Evolutionary conservation across 2,113 vertebrate genomes (phyloP).

Genomic region (Triplophysa rosa): DNA sequence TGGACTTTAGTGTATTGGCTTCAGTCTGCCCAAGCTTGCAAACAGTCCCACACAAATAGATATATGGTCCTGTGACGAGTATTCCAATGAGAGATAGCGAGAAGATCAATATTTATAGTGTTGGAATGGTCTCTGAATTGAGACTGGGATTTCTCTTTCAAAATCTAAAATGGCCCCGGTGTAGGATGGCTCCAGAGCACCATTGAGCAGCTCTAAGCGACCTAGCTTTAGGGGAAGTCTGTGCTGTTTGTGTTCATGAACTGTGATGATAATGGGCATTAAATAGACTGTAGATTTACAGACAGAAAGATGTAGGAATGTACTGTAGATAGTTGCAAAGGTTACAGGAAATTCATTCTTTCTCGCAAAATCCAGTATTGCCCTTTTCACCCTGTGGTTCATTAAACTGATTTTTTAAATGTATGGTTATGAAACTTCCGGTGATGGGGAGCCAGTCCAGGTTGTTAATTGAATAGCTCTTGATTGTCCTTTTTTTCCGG

Average conservation of each 20-base stretch:
- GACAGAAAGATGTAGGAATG: too few relatives aligned
- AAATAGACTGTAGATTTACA: too few relatives aligned
- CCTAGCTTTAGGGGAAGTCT: not conserved
- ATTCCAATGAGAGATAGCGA: constrained; percentile 62
- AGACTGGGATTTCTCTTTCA: constrained; percentile 55
- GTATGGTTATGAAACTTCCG: constrained; percentile 76
- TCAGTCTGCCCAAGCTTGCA: constrained; percentile 61
- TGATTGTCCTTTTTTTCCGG: constrained; percentile 67
- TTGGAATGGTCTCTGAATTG: constrained; percentile 63
- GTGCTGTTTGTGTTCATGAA: not conserved
- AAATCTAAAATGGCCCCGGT: not conserved
- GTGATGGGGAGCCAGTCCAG: constrained; percentile 66
- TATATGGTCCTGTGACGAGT: constrained; percentile 69
- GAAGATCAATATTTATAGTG: constrained; percentile 70
- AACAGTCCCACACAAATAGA: constrained; percentile 69
- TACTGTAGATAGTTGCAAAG: too few relatives aligned
- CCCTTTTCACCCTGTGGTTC: constrained; percentile 46
- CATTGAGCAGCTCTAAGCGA: not conserved
- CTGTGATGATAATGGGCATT: not conserved
- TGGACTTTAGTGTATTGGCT: constrained; percentile 70
- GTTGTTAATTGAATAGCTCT: constrained; percentile 72
- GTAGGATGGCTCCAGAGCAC: not conserved
- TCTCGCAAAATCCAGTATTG: too few relatives aligned
- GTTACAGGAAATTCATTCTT: too few relatives aligned
- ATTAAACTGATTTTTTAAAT: constrained; percentile 69